These are phyloP conservation scores for Cranoglanis bouderius DNA, from an alignment of 2,113 vertebrate species.

Conservation along the genomic window DNA sequence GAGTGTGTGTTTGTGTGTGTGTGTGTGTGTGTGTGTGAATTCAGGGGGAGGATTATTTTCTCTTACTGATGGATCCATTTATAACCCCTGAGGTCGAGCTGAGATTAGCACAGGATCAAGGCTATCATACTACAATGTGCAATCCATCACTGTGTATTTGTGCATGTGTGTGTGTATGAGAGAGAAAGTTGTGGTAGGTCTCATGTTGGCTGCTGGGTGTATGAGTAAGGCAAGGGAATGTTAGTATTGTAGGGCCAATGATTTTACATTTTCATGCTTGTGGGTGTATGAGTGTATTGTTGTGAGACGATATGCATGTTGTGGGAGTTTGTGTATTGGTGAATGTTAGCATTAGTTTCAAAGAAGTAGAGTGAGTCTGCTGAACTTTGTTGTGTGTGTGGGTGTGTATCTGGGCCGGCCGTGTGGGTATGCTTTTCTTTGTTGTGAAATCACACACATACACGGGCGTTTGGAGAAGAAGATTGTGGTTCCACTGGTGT, in stretches of 20 bases:
- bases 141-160: constrained; percentile 36
- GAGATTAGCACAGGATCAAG: constrained; percentile 48
- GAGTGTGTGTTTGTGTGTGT: constrained; percentile 34
- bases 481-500: constrained; percentile 73
- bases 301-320: constrained; percentile 17
- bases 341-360: constrained; percentile 28
- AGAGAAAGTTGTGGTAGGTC: not conserved
- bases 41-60: constrained; percentile 44
- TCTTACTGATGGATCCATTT: constrained; percentile 40
- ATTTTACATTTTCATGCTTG: constrained; percentile 23
- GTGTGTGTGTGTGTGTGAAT: constrained; percentile 24
- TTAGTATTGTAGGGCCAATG: not conserved
- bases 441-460: constrained; percentile 61
- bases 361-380: constrained; percentile 39
- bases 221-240: not conserved
- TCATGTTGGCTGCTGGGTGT: constrained; percentile 28
- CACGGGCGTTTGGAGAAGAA: constrained; percentile 49
- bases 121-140: constrained; percentile 29
- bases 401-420: constrained; percentile 41
- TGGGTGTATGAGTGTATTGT: constrained; percentile 22
- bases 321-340: constrained; percentile 36
- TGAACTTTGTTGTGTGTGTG: constrained; percentile 25
- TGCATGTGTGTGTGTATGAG: not conserved
- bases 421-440: constrained; percentile 56
- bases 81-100: constrained; percentile 48